A percentile compares a stretch with the other conserved stretches of the same genome.
phyloP scores from a whole-genome alignment of 2,797 vertebrate species.

The Molothrus aeneus region DNA sequence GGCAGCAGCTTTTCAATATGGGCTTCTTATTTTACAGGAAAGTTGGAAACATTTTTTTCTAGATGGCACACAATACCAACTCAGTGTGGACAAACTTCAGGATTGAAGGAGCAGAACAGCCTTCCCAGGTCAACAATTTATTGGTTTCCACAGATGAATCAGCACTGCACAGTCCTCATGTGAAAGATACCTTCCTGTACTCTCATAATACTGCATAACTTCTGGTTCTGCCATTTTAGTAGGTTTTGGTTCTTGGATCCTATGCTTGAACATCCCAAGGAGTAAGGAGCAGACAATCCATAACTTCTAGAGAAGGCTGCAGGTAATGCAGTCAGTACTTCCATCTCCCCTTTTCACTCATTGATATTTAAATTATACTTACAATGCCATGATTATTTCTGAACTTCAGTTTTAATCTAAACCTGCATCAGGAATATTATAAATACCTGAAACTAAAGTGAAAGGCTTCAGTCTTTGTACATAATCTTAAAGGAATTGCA shows the following conservation, averaged over 20 bases:
- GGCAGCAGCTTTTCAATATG: fast-evolving
- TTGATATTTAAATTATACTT: neutral
- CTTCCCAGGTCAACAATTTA: neutral
- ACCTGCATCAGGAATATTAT: neutral
- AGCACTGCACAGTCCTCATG: neutral
- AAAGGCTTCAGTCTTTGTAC: neutral
- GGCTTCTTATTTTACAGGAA: neutral
- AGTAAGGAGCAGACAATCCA: fast-evolving
- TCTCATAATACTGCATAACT: neutral
- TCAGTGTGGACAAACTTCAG: neutral
- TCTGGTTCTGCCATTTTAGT: neutral
- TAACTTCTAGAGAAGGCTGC: neutral
- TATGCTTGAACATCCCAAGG: neutral
- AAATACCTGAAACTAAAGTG: neutral
- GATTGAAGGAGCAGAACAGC: neutral
- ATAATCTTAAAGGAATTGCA: neutral
- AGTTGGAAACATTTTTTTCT: fast-evolving
- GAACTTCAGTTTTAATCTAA: neutral
- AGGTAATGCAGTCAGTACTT: neutral
- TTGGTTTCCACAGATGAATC: neutral
- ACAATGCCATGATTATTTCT: neutral
- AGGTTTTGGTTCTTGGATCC: neutral
- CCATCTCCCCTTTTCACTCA: neutral
- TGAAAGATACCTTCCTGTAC: neutral
- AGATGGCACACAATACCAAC: fast-evolving